Evolutionary conservation across 2,888 invertebrate species (phyloP).

Genomic region (Leptura quadrifasciata): DNA sequence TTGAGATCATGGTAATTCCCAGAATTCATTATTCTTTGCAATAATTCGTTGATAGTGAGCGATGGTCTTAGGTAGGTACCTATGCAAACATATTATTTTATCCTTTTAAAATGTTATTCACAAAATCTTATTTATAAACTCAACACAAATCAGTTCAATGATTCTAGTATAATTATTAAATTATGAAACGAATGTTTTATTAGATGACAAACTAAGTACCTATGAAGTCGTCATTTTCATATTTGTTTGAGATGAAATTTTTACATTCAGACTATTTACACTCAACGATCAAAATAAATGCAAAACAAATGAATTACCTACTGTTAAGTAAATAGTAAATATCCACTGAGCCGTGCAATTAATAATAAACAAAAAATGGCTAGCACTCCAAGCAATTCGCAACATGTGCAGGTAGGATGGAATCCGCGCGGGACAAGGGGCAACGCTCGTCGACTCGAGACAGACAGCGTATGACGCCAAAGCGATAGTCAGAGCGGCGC

Average conservation of each 20-base stretch:
- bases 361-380: conserved; percentile 41
- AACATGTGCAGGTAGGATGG: conserved; percentile 63
- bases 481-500: conserved; percentile 74
- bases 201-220: not conserved
- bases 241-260: conserved; percentile 11
- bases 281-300: conserved; percentile 14
- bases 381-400: conserved; percentile 51
- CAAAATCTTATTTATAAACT: no score
- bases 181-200: not conserved
- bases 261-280: not conserved
- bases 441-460: conserved; percentile 67
- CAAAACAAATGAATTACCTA: conserved; percentile 2
- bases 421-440: conserved; percentile 67
- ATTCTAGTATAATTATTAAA: not conserved
- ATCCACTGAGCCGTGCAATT: conserved; percentile 40
- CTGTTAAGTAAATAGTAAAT: no score
- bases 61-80: no score
- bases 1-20: no score
- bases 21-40: no score
- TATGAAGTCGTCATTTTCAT: not conserved
- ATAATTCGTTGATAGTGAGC: no score
- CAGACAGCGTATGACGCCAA: conserved; percentile 75
- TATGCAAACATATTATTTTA: no score
- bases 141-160: no score
- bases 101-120: no score